Percentiles rank a stretch among this genome's conserved stretches.
These are phyloP conservation scores for Albula glossodonta DNA, from an alignment of 2,113 vertebrate genomes.

Conservation along the genomic window DNA sequence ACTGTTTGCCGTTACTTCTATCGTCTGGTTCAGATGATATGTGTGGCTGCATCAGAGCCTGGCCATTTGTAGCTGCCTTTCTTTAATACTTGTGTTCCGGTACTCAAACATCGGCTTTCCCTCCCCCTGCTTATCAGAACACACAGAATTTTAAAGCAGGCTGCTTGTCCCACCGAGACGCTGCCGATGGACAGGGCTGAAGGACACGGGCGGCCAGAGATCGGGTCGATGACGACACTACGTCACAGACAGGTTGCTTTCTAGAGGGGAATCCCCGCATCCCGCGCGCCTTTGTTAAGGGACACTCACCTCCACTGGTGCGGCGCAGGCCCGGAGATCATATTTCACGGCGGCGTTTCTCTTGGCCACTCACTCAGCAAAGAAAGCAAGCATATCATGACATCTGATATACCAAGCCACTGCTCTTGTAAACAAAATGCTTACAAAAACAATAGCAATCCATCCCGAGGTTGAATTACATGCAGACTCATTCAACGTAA, in stretches of 20 bases:
- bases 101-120: no score
- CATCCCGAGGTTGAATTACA: not conserved
- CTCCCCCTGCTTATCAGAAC: no score
- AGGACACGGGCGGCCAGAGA: not conserved
- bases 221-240: slow-evolving; percentile 34
- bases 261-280: slow-evolving; percentile 13
- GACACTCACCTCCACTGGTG: not conserved
- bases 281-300: not conserved
- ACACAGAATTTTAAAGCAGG: no score
- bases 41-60: no score
- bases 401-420: not conserved
- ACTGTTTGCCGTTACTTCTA: no score
- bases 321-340: not conserved
- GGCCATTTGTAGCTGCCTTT: no score
- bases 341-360: not conserved
- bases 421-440: not conserved
- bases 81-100: no score
- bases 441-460: not conserved
- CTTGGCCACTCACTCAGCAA: not conserved
- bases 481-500: not conserved
- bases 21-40: no score
- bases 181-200: slow-evolving; percentile 20
- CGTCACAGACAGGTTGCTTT: slow-evolving; percentile 31
- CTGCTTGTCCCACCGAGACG: not conserved
- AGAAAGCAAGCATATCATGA: not conserved